Evolutionary conservation across 2,797 vertebrate species (phyloP).

Genomic region (Notoglanidium macrostoma): DNA sequence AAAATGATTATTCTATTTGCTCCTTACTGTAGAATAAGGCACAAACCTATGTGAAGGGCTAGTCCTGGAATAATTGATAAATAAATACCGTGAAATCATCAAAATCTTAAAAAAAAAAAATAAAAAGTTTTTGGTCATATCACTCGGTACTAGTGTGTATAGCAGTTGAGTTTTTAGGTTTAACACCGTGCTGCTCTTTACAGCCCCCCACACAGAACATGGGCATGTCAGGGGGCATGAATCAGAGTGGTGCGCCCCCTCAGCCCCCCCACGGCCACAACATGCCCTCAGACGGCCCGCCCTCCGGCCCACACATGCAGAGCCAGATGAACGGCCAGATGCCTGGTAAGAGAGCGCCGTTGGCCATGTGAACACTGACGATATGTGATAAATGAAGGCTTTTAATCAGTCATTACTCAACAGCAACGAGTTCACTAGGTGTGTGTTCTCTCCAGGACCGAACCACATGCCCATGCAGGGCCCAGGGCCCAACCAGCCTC

Average conservation of each 20-base stretch:
- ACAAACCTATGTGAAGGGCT: too few relatives aligned
- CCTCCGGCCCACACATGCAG: conserved; percentile 96
- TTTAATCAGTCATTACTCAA: neutral
- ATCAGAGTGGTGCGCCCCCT: conserved; percentile 88
- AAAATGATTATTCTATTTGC: too few relatives aligned
- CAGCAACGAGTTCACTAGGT: neutral
- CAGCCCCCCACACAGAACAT: conserved; percentile 98
- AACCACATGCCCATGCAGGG: conserved; percentile 99
- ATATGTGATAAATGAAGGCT: neutral
- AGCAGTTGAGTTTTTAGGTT: neutral
- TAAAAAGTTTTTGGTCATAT: too few relatives aligned
- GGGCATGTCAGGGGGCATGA: conserved; percentile 96
- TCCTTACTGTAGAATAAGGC: too few relatives aligned
- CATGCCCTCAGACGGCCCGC: conserved; percentile 90
- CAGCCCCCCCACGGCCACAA: conserved; percentile 92
- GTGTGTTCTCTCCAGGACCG: conserved; percentile 79
- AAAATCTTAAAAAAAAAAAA: too few relatives aligned
- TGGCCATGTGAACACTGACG: neutral
- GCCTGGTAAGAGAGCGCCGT: conserved; percentile 85
- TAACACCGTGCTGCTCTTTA: conserved; percentile 55
- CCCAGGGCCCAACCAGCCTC: conserved; percentile 92
- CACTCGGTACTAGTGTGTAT: too few relatives aligned
- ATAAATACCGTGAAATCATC: too few relatives aligned
- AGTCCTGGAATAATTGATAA: too few relatives aligned
- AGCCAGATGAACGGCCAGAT: conserved; percentile 99